Evolutionary conservation across 2,888 invertebrate genomes (phyloP).

Genomic region (Arenicola marina): DNA sequence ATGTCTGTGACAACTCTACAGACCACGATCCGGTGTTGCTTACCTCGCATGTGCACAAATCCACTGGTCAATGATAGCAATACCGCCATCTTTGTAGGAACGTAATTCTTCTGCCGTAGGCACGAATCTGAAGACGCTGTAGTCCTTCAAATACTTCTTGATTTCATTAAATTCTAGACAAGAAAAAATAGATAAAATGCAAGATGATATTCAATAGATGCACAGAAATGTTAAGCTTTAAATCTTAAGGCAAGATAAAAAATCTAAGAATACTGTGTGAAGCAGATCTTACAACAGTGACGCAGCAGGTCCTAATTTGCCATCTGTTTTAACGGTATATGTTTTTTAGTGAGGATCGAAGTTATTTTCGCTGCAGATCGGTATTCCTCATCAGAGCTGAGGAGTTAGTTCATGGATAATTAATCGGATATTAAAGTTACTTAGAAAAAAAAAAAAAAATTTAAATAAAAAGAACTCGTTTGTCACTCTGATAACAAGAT

Average conservation of each 20-base stretch:
- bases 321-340: no score
- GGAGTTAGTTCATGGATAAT: slow-evolving; percentile 62
- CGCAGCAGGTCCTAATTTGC: no score
- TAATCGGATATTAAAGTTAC: no score
- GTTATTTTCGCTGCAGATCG: slow-evolving; percentile 22
- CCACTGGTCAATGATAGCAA: slow-evolving; percentile 93
- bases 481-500: no score
- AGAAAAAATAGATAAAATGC: background rate
- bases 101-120: slow-evolving; percentile 43
- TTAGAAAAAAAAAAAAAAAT: no score
- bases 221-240: background rate
- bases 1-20: no score
- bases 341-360: no score
- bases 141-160: slow-evolving; percentile 59
- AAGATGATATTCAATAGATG: background rate
- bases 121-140: slow-evolving; percentile 43
- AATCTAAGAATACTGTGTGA: no score
- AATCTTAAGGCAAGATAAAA: no score
- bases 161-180: slow-evolving; percentile 62
- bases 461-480: no score
- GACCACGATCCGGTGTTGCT: no score
- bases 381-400: slow-evolving; percentile 38
- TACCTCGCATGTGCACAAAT: slow-evolving; percentile 84
- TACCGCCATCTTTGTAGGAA: slow-evolving; percentile 76
- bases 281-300: no score